Conservation (phyloP, 2,888 invertebrate species). For the Xestoiulus laeticollis region DNA sequence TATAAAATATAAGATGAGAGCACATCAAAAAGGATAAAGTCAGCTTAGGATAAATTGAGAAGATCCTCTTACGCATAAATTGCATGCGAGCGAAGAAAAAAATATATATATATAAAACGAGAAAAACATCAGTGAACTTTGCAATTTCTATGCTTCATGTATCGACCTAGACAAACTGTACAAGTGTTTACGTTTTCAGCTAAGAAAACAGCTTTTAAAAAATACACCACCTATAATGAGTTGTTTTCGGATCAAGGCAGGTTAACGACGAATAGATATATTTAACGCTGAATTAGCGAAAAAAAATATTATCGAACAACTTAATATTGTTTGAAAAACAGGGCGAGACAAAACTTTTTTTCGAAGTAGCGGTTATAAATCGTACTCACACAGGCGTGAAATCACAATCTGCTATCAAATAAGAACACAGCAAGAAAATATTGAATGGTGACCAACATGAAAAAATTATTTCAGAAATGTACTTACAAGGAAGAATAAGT, state of each 20-base stretch:
- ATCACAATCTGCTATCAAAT: no score
- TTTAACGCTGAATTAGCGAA: background rate
- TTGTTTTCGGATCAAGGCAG: background rate
- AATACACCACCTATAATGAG: background rate
- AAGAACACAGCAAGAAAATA: no score
- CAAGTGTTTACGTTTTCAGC: background rate
- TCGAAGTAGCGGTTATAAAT: no score
- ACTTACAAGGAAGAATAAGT: no score
- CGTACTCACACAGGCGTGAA: no score
- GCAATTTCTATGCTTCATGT: background rate
- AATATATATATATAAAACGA: background rate
- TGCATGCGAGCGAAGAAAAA: slow-evolving; percentile 2
- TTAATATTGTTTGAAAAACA: background rate
- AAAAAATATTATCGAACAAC: background rate
- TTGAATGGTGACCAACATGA: no score
- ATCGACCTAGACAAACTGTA: slow-evolving; percentile 4
- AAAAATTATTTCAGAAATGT: no score
- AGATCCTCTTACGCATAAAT: slow-evolving; percentile 34
- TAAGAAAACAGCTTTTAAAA: background rate
- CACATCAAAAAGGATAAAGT: slow-evolving; percentile 34
- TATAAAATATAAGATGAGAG: slow-evolving; percentile 31
- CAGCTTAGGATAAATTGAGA: slow-evolving; percentile 34
- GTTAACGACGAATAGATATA: background rate
- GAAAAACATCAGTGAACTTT: slow-evolving; percentile 12
- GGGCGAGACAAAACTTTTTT: background rate